A percentile compares a stretch with the other conserved stretches of the same genome.
phyloP scores from a whole-genome alignment of 2,113 vertebrate genomes.

The Dasyprocta punctata region DNA sequence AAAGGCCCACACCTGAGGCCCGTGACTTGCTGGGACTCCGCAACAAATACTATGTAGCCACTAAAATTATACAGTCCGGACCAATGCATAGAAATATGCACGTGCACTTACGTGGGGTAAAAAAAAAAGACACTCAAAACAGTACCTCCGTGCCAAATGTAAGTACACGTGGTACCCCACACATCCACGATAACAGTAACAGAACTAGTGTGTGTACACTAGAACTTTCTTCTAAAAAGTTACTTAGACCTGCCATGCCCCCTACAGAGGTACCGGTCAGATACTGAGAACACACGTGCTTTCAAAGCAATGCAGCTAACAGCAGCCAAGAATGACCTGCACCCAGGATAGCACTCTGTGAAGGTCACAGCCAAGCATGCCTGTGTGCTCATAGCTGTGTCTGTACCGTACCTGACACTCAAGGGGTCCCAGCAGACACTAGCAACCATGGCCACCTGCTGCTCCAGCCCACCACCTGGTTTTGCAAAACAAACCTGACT shows the following conservation, averaged over 20 bases:
- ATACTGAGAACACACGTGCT: not conserved
- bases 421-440: not conserved
- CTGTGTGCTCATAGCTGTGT: not conserved
- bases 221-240: constrained; percentile 5
- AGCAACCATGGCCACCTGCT: not conserved
- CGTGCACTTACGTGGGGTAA: not conserved
- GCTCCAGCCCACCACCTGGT: not conserved
- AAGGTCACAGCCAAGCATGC: not conserved
- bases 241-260: not conserved
- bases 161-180: constrained; percentile 10
- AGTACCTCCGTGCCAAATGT: not conserved
- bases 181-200: not conserved
- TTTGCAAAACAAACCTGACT: not conserved
- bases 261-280: not conserved
- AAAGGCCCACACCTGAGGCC: not conserved
- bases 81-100: not conserved
- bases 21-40: not conserved
- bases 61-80: not conserved
- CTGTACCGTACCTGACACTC: not conserved
- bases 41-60: constrained; percentile 61
- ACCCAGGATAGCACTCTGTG: not conserved
- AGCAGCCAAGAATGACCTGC: constrained; percentile 26
- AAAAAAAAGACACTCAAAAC: constrained; percentile 22
- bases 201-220: not conserved
- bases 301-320: constrained; percentile 23